phyloP scores from a whole-genome alignment of 2,113 vertebrate genomes.

The Atractosteus spatula region DNA sequence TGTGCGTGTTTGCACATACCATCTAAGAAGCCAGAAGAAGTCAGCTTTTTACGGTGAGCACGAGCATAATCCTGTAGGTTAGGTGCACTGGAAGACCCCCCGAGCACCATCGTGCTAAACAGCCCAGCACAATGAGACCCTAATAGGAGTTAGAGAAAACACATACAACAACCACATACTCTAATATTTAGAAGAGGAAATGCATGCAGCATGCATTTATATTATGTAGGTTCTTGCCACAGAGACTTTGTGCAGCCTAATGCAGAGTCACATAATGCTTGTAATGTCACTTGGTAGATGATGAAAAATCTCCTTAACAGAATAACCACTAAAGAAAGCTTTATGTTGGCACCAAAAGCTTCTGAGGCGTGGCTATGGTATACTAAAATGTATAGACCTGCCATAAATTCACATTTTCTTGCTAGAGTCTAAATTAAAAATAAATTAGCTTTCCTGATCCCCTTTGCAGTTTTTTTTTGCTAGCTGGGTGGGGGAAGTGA shows the following conservation, averaged over 20 bases:
- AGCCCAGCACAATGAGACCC: slow-evolving; percentile 90
- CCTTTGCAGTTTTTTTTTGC: too few relatives aligned
- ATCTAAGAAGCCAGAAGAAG: slow-evolving; percentile 88
- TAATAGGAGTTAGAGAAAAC: slow-evolving; percentile 91
- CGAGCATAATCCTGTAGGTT: slow-evolving; percentile 95
- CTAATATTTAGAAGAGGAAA: slow-evolving; percentile 73
- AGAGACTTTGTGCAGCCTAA: slow-evolving; percentile 68
- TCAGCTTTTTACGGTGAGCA: slow-evolving; percentile 93
- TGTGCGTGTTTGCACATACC: slow-evolving; percentile 87
- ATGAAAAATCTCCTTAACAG: neutral
- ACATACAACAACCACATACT: slow-evolving; percentile 86
- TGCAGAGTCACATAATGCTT: slow-evolving; percentile 68
- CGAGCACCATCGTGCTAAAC: slow-evolving; percentile 91
- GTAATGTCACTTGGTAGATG: slow-evolving; percentile 54
- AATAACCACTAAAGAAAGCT: slow-evolving; percentile 4
- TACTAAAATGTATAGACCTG: too few relatives aligned
- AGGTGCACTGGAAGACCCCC: slow-evolving; percentile 90
- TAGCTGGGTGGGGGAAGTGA: too few relatives aligned
- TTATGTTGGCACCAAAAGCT: neutral
- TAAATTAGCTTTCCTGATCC: too few relatives aligned
- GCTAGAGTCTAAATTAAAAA: too few relatives aligned
- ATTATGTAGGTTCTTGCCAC: slow-evolving; percentile 72
- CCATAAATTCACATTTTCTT: too few relatives aligned
- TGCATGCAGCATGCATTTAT: slow-evolving; percentile 85
- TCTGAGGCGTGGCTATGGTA: too few relatives aligned